phyloP scores from a whole-genome alignment of 2,113 vertebrate species.

The Ailuropoda melanoleuca region DNA sequence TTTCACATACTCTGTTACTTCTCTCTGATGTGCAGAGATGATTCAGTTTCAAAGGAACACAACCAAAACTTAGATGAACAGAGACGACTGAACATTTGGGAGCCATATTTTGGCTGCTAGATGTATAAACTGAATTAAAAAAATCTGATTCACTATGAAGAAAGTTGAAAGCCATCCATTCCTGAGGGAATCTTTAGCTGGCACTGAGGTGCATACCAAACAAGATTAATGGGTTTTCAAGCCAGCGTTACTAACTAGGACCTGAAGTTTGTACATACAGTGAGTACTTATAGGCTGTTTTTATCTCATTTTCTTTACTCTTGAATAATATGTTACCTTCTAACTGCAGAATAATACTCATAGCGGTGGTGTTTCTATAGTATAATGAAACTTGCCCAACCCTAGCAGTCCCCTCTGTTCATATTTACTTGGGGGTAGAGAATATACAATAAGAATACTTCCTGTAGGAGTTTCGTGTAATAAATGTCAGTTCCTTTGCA shows the following conservation, averaged over 20 bases:
- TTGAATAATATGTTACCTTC: background rate
- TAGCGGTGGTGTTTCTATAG: background rate
- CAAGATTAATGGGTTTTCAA: background rate
- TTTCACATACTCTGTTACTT: background rate
- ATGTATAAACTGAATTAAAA: background rate
- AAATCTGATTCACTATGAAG: background rate
- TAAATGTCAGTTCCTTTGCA: background rate
- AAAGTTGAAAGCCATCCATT: background rate
- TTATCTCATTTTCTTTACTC: background rate
- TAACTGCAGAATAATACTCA: background rate
- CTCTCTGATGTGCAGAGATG: background rate
- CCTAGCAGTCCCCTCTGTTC: background rate
- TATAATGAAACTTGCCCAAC: background rate
- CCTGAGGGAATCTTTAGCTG: background rate
- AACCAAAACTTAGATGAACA: background rate
- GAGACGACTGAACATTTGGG: too few relatives aligned
- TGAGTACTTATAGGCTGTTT: background rate
- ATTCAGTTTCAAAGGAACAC: background rate
- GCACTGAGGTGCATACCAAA: background rate
- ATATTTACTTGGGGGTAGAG: background rate
- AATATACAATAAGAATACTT: background rate
- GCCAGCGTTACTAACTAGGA: background rate
- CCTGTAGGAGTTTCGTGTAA: background rate
- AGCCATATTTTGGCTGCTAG: background rate
- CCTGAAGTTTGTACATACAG: too few relatives aligned